Base-by-base conservation (phyloP, 2,888 invertebrate species). In the Ormia ochracea region DNA sequence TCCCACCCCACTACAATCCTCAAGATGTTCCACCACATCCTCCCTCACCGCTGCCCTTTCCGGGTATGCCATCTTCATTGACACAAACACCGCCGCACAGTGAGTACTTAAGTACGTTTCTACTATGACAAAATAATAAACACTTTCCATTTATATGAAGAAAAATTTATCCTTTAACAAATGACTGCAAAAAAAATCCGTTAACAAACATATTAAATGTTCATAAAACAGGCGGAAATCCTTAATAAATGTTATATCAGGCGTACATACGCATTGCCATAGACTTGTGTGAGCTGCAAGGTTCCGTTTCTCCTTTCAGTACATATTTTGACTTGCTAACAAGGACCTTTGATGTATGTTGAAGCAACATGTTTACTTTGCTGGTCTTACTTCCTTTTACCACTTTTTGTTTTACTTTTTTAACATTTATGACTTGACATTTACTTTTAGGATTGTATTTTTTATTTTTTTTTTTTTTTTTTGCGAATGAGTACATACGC, bases 41-140 rank as follows among this genome's bases (percentile, higher is more conserved):
- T 78, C 92, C 91, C 61, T 92, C 92, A 81, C 93, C 91, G 81
- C 89, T 94, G 88, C 92, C 93, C 89, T 95, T 94, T 90, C 94
- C 94, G 82, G 94, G 93, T 73, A 93, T 94, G 91, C 92, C 94
- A 56, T 93, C n/a, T n/a, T n/a, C 94, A 78, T 90, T 96, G 83
- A 93, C 95, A 41, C 91, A 96, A 87, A 95, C 96, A 83, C 95
- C 96, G 85, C 95, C 96, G 74, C 96, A 96, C 91, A 94, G 93
- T 92, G 91, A 94, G 93, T 93, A 87, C 28, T 58, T 52, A 76
- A 68, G 70, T 79, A 74, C 75, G 63, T 81, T 70, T 48, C 43
- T 50, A 65, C 19, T 26, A 72, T 48, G 38, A 50, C 76, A 45
- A 50, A 77, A 73, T 50, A 43, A 63, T 19, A 59, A 74, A 69